Evolutionary conservation across 2,888 invertebrate species (phyloP).

Genomic region (Drosophila nigritarsus): DNA sequence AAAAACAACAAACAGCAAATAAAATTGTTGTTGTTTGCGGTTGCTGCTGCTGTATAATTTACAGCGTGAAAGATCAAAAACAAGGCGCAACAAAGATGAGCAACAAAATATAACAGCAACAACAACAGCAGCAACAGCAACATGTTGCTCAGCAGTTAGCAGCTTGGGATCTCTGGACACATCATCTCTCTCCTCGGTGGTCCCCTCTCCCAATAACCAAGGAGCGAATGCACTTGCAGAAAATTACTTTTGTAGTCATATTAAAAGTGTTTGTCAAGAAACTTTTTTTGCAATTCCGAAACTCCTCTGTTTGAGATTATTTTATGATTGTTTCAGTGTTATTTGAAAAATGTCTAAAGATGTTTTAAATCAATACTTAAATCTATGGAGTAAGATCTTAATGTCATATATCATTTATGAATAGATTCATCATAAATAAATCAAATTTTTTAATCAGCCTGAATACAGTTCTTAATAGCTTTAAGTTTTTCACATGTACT

Average conservation of each 20-base stretch:
- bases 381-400: neutral
- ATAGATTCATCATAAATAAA: neutral
- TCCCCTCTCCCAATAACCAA: constrained; percentile 44
- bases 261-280: neutral
- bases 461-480: neutral
- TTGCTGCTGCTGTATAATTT: constrained; percentile 51
- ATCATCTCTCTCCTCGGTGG: constrained; percentile 52
- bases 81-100: constrained; percentile 60
- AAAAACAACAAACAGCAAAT: constrained; percentile 13
- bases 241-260: neutral
- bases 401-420: neutral
- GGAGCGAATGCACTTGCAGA: neutral
- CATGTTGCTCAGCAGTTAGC: constrained; percentile 59
- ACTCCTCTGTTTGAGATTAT: neutral
- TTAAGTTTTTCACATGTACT: neutral
- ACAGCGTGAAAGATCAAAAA: constrained; percentile 62
- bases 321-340: neutral
- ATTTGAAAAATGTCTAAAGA: too few species aligned
- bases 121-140: constrained; percentile 22
- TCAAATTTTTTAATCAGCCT: neutral
- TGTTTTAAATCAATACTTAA: neutral
- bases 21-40: constrained; percentile 15
- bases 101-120: constrained; percentile 33
- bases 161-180: constrained; percentile 30
- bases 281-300: too few species aligned